Percentiles rank a stretch among this genome's conserved stretches.
These are phyloP conservation scores for Orchesellides sinensis DNA, from an alignment of 2,888 invertebrate species.

Conservation along the genomic window DNA sequence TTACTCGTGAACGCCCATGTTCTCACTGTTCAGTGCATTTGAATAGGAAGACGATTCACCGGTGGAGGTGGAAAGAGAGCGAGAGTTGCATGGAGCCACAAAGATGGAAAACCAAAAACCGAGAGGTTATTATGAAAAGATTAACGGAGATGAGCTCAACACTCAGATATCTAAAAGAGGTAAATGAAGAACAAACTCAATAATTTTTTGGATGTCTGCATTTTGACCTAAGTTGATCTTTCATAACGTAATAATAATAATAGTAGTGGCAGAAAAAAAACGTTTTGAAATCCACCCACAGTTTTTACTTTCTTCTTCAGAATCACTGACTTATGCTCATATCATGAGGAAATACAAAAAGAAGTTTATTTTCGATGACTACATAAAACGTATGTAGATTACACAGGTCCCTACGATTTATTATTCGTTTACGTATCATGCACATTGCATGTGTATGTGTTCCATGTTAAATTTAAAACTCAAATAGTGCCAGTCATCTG, in stretches of 20 bases:
- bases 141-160: conserved; percentile 20
- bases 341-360: neutral
- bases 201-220: conserved; percentile 2
- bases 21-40: conserved; percentile 34
- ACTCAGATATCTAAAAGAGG: neutral
- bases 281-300: conserved; percentile 46
- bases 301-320: conserved; percentile 36
- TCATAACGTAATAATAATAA: conserved; percentile 26
- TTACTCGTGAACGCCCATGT: conserved; percentile 48
- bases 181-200: conserved; percentile 5
- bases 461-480: neutral
- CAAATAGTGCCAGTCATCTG: conserved; percentile 39
- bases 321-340: neutral
- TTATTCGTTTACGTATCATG: neutral
- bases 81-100: neutral
- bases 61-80: neutral
- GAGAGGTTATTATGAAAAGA: conserved; percentile 10
- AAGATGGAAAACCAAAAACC: neutral
- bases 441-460: neutral
- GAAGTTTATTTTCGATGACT: conserved; percentile 38
- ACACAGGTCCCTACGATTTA: conserved; percentile 17
- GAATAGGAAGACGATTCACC: neutral
- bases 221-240: conserved; percentile 11
- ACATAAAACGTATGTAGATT: conserved; percentile 27
- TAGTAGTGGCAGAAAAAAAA: conserved; percentile 18